These are phyloP conservation scores for Blastobasis lacticolella DNA, from an alignment of 2,888 invertebrate genomes.

Conservation along the genomic window DNA sequence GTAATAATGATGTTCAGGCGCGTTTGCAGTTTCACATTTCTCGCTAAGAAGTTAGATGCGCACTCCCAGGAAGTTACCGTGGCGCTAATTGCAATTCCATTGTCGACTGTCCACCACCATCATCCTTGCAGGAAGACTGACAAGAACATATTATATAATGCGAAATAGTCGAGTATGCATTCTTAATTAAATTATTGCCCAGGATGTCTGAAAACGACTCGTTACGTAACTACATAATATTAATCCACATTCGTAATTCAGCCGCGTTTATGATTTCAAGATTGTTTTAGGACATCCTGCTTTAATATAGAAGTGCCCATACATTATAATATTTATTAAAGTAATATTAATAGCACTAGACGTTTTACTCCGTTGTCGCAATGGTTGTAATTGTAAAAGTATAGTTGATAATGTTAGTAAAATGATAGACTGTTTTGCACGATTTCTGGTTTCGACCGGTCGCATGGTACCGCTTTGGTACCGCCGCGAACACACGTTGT, in stretches of 20 bases:
- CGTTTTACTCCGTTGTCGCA: slow-evolving; percentile 66
- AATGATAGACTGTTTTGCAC: slow-evolving; percentile 71
- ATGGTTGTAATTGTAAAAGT: slow-evolving; percentile 69
- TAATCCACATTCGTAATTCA: neutral
- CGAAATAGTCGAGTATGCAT: slow-evolving; percentile 39
- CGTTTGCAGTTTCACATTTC: slow-evolving; percentile 19
- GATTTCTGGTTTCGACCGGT: slow-evolving; percentile 44
- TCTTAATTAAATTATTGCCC: slow-evolving; percentile 29
- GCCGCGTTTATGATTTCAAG: slow-evolving; percentile 1
- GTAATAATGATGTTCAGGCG: slow-evolving; percentile 3
- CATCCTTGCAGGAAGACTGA: slow-evolving; percentile 55
- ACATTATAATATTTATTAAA: slow-evolving; percentile 49
- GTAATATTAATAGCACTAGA: slow-evolving; percentile 51
- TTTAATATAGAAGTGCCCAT: slow-evolving; percentile 47
- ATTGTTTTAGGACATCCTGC: slow-evolving; percentile 51
- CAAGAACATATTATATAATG: slow-evolving; percentile 27
- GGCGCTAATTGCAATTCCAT: too few species aligned
- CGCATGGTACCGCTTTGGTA: slow-evolving; percentile 27
- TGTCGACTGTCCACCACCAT: slow-evolving; percentile 22
- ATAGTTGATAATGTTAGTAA: slow-evolving; percentile 62
- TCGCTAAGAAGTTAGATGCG: slow-evolving; percentile 13
- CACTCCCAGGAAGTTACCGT: slow-evolving; percentile 15
- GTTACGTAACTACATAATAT: neutral
- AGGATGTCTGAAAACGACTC: slow-evolving; percentile 44
- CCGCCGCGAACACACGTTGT: slow-evolving; percentile 25